Evolutionary conservation across 2,113 vertebrate species (phyloP).

Genomic region (Campylomormyrus tamandua): DNA sequence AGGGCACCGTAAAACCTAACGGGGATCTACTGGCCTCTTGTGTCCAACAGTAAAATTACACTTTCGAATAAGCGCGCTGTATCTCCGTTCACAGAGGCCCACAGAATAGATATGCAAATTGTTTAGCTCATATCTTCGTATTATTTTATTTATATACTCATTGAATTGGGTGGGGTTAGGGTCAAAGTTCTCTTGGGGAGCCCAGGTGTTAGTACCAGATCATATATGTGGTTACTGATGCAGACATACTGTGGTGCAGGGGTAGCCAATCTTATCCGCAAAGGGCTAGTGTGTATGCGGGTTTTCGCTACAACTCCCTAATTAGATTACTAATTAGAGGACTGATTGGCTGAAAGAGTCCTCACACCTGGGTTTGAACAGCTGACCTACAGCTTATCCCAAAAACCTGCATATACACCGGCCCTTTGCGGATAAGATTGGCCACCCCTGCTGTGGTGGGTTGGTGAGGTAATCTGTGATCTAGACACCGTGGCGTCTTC

Average conservation of each 20-base stretch:
- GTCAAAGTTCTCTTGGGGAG: background rate
- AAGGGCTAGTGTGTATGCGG: no score
- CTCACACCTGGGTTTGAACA: no score
- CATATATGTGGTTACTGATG: background rate
- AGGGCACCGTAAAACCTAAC: background rate
- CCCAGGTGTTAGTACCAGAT: background rate
- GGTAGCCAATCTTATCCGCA: no score
- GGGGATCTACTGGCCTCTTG: background rate
- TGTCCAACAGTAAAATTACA: background rate
- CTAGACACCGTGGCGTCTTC: background rate
- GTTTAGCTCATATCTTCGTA: background rate
- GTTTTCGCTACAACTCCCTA: no score
- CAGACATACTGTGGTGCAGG: background rate
- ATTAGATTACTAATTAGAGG: no score
- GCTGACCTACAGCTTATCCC: no score
- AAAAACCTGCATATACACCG: no score
- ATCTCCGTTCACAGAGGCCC: background rate
- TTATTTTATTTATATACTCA: background rate
- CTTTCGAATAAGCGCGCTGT: background rate
- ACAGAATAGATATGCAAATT: background rate
- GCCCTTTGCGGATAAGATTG: no score
- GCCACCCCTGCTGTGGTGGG: background rate
- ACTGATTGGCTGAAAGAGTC: no score
- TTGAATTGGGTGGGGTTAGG: background rate
- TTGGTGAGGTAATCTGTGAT: background rate